Percentiles rank a stretch among this genome's conserved stretches.
phyloP scores from a whole-genome alignment of 2,113 vertebrate species.

The Willisornis vidua region DNA sequence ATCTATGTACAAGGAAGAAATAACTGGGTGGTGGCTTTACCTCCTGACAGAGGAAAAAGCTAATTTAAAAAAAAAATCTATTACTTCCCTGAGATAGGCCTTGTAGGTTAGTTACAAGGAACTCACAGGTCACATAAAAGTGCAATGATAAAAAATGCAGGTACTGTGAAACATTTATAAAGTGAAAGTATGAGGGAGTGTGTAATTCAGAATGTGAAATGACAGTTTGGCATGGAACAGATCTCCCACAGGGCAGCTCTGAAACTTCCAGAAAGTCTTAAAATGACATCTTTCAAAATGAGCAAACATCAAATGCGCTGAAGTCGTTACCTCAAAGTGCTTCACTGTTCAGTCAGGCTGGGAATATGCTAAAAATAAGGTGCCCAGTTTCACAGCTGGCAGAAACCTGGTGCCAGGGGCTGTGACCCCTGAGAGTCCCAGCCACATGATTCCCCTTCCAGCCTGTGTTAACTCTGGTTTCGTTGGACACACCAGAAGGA shows the following conservation, averaged over 20 bases:
- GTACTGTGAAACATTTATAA: constrained; percentile 83
- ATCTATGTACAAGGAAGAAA: constrained; percentile 40
- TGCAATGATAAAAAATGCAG: constrained; percentile 82
- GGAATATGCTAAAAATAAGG: constrained; percentile 71
- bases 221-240: constrained; percentile 78
- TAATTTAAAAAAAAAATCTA: constrained; percentile 60
- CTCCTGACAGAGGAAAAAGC: constrained; percentile 56
- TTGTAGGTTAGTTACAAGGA: constrained; percentile 70
- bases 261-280: constrained; percentile 77
- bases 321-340: constrained; percentile 71
- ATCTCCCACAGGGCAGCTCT: constrained; percentile 73
- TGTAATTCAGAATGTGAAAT: constrained; percentile 80
- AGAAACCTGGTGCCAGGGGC: not conserved
- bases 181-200: constrained; percentile 58
- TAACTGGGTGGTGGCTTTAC: constrained; percentile 61
- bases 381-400: constrained; percentile 19
- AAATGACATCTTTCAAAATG: constrained; percentile 82
- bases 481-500: not conserved
- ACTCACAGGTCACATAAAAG: constrained; percentile 76
- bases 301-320: constrained; percentile 70
- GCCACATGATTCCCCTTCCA: fast-evolving
- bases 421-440: not conserved
- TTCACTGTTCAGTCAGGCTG: constrained; percentile 66
- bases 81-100: constrained; percentile 45
- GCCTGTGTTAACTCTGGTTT: not conserved